Evolutionary conservation across 1,140 invertebrate species (phyloP).

Genomic region (Drosophila cardini): DNA sequence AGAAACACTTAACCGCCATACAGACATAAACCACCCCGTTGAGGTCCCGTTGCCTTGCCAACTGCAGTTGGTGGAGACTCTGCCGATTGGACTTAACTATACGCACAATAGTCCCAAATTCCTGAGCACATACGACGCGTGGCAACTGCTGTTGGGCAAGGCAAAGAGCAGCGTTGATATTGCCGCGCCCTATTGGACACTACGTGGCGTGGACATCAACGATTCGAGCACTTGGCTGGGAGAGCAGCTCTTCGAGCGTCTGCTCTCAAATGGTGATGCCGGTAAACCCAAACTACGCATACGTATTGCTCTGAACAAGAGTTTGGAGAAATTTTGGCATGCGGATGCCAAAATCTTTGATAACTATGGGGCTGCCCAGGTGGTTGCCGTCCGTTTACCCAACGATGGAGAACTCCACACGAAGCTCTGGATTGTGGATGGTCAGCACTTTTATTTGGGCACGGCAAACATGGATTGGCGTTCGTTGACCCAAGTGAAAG

Average conservation of each 20-base stretch:
- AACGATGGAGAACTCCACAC: constrained; percentile 95
- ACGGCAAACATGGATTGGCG: constrained; percentile 98
- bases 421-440: constrained; percentile 96
- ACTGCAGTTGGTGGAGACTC: constrained; percentile 93
- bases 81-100: constrained; percentile 93
- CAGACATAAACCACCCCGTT: constrained; percentile 50
- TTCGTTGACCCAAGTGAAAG: constrained; percentile 98
- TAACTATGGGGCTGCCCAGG: constrained; percentile 88
- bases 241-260: constrained; percentile 90
- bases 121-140: constrained; percentile 91
- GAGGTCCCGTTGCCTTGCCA: constrained; percentile 66
- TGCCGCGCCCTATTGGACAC: constrained; percentile 93
- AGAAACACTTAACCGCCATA: constrained; percentile 60
- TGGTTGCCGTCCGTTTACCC: constrained; percentile 46
- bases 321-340: constrained; percentile 61
- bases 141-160: constrained; percentile 90
- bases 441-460: constrained; percentile 92
- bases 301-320: constrained; percentile 89
- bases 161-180: constrained; percentile 94
- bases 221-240: constrained; percentile 90
- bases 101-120: constrained; percentile 87
- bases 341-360: constrained; percentile 62
- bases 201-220: constrained; percentile 91
- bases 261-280: constrained; percentile 86
- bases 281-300: constrained; percentile 87